Conservation (phyloP, 2,113 vertebrate genomes). For the Acrocephalus arundinaceus region DNA sequence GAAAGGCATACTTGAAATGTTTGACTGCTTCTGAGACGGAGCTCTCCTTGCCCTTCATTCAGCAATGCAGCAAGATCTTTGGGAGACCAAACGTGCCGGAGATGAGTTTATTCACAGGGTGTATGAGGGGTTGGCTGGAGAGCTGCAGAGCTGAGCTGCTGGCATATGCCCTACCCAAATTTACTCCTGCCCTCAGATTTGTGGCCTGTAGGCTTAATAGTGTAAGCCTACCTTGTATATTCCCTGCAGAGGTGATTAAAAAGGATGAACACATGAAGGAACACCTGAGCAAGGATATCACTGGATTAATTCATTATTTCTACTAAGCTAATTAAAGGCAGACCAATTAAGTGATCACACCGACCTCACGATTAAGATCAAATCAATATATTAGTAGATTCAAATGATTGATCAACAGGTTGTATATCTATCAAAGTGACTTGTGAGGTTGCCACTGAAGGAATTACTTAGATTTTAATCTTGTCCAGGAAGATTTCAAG, state of each 20-base stretch:
- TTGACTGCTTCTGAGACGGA: neutral
- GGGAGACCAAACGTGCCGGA: fast-evolving
- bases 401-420: neutral
- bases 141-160: neutral
- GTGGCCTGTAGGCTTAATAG: neutral
- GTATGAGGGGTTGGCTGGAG: neutral
- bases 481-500: neutral
- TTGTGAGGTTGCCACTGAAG: neutral
- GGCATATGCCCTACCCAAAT: neutral
- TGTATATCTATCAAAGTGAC: neutral
- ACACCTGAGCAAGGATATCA: neutral
- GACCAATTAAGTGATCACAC: neutral
- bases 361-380: neutral
- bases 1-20: neutral
- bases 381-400: constrained; percentile 16
- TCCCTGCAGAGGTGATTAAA: constrained; percentile 15
- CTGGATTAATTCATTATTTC: constrained; percentile 16
- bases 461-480: constrained; percentile 21
- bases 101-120: neutral
- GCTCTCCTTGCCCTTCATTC: fast-evolving
- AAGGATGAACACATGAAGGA: neutral
- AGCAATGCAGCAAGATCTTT: neutral
- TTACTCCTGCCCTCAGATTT: neutral
- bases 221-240: neutral
- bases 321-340: constrained; percentile 16